Conservation (phyloP, 2,888 invertebrate genomes). For the Dryocosmus kuriphilus region DNA sequence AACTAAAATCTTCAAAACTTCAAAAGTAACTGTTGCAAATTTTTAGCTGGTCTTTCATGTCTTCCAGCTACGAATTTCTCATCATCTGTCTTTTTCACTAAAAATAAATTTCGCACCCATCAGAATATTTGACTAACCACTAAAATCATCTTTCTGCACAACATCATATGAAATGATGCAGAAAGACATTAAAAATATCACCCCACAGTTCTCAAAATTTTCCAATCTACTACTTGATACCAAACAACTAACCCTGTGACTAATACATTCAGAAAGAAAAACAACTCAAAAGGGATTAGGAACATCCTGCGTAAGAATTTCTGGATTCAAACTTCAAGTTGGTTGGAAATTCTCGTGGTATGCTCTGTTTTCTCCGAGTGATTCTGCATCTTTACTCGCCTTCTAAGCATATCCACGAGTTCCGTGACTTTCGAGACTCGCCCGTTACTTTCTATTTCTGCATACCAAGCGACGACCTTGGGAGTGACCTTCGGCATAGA, state of each 20-base stretch:
- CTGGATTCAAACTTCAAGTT: neutral
- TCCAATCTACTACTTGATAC: no score
- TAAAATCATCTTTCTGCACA: neutral
- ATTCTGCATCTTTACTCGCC: conserved; percentile 6
- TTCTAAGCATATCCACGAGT: conserved; percentile 29
- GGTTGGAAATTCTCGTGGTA: neutral
- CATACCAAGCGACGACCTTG: conserved; percentile 55
- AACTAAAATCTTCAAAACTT: no score
- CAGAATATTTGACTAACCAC: neutral
- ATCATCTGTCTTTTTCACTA: neutral
- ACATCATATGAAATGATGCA: neutral
- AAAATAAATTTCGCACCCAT: neutral
- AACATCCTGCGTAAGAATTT: neutral
- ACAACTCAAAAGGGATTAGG: neutral
- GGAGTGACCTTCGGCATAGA: conserved; percentile 46
- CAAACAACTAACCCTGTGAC: no score
- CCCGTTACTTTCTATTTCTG: conserved; percentile 54
- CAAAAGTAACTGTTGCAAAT: no score
- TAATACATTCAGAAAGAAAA: no score
- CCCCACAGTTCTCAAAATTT: no score
- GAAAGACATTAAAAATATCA: no score
- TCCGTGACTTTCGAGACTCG: conserved; percentile 39
- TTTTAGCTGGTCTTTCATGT: no score
- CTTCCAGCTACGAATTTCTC: neutral
- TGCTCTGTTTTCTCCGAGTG: neutral